These are phyloP conservation scores for Ferrisia virgata DNA, from an alignment of 2,888 invertebrate genomes.

Conservation along the genomic window DNA sequence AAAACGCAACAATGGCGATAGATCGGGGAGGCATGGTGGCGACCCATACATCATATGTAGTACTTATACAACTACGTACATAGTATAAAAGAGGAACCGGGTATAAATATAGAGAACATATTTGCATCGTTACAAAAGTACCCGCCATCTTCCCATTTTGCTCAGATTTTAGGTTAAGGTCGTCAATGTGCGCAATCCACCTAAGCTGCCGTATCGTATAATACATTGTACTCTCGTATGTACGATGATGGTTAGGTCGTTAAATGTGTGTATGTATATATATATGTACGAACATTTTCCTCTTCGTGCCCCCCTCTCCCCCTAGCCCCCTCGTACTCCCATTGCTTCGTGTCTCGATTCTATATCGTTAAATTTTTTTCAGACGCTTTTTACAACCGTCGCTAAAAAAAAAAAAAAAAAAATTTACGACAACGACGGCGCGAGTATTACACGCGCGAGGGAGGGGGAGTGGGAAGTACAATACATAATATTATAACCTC, in stretches of 20 bases:
- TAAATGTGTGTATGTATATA: too few species aligned
- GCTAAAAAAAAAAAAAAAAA: too few species aligned
- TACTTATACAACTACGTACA: too few species aligned
- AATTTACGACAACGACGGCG: not conserved
- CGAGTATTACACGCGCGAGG: not conserved
- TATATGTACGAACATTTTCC: not conserved
- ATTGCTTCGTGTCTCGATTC: not conserved
- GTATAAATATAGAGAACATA: not conserved
- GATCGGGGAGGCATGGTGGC: too few species aligned
- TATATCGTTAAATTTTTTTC: not conserved
- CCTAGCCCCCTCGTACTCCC: not conserved
- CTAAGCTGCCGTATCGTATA: not conserved
- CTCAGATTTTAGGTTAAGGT: not conserved
- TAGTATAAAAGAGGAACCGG: not conserved
- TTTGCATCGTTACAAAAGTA: conserved; percentile 8
- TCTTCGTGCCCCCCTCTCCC: not conserved
- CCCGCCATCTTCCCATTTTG: not conserved
- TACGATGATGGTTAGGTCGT: not conserved
- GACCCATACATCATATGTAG: too few species aligned
- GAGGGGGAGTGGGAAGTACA: not conserved
- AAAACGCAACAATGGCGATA: too few species aligned
- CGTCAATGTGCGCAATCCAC: not conserved
- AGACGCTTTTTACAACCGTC: not conserved
- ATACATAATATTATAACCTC: not conserved
- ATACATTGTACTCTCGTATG: not conserved